These are phyloP conservation scores for Probosciger aterrimus DNA, from an alignment of 2,113 vertebrate species.

Conservation along the genomic window DNA sequence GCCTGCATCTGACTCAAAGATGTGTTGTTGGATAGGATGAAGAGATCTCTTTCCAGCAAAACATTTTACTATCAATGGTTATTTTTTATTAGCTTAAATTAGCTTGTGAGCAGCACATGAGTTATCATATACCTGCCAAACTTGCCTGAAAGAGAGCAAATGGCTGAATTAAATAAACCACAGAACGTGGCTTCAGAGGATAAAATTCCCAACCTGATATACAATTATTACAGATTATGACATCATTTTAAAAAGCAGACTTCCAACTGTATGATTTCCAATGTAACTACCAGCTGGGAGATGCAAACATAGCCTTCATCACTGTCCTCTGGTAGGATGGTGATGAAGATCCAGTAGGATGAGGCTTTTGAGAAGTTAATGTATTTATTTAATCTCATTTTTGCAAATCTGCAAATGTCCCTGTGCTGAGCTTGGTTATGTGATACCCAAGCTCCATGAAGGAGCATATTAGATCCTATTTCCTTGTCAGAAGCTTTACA, in stretches of 20 bases:
- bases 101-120: not conserved
- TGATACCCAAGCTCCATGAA: not conserved
- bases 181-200: conserved; percentile 18
- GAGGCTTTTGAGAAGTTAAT: not conserved
- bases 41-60: not conserved
- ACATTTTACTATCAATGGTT: not conserved
- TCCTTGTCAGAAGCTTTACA: not conserved
- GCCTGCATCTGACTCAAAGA: not conserved
- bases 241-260: conserved; percentile 47
- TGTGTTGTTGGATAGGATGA: not conserved
- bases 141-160: not conserved
- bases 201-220: not conserved
- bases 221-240: conserved; percentile 11
- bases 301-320: conserved; percentile 48
- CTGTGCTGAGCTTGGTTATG: not conserved
- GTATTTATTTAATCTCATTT: conserved; percentile 10
- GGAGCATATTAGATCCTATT: not conserved
- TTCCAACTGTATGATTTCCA: conserved; percentile 48
- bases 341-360: not conserved
- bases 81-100: not conserved
- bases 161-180: not conserved
- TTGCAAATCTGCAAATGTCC: not conserved
- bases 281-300: conserved; percentile 45
- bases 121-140: not conserved
- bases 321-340: not conserved